Evolutionary conservation across 2,888 invertebrate species (phyloP).

Genomic region (Caradrina clavipalpis): DNA sequence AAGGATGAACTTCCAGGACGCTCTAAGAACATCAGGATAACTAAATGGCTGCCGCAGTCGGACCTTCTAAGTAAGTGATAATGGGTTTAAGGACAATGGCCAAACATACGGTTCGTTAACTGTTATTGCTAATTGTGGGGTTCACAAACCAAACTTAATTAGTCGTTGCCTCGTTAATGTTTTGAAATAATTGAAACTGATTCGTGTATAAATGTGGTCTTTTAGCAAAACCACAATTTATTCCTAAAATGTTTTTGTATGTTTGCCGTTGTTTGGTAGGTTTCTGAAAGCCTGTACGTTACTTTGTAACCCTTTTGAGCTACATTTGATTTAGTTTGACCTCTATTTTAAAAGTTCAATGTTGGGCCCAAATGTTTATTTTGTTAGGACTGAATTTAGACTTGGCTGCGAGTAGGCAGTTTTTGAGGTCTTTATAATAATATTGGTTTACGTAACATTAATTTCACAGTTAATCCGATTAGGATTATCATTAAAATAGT

Average conservation of each 20-base stretch:
- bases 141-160: not conserved
- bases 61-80: slow-evolving; percentile 78
- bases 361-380: too few relatives aligned
- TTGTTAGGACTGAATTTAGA: too few relatives aligned
- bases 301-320: not conserved
- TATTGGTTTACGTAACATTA: too few relatives aligned
- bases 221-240: not conserved
- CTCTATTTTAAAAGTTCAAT: not conserved
- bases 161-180: not conserved
- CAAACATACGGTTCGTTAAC: not conserved
- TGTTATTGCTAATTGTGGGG: not conserved
- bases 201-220: not conserved
- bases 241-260: not conserved
- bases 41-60: slow-evolving; percentile 80
- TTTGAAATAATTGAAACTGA: not conserved
- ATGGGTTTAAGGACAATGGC: not conserved
- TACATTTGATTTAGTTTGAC: not conserved
- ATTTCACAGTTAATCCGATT: too few relatives aligned
- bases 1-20: slow-evolving; percentile 62
- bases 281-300: not conserved
- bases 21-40: slow-evolving; percentile 69
- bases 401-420: too few relatives aligned
- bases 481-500: too few relatives aligned
- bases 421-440: too few relatives aligned
- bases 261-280: not conserved